A percentile compares a stretch with the other conserved stretches of the same genome.
These are phyloP conservation scores for Achatina immaculata DNA, from an alignment of 1,140 invertebrate genomes.

Conservation along the genomic window DNA sequence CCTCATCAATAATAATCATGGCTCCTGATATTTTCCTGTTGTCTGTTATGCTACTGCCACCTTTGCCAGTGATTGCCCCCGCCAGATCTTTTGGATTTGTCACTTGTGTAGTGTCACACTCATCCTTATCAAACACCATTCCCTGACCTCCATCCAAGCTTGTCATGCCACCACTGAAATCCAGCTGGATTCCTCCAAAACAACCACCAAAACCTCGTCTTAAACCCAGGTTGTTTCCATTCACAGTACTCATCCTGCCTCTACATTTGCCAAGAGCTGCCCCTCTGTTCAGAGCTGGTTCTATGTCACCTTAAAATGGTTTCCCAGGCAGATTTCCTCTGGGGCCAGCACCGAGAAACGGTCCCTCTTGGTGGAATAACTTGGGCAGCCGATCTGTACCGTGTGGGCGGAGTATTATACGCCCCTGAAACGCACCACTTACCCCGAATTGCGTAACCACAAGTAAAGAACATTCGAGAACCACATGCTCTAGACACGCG, in stretches of 20 bases:
- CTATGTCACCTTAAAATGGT: slow-evolving; percentile 54
- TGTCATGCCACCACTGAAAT: slow-evolving; percentile 65
- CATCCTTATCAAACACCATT: slow-evolving; percentile 64
- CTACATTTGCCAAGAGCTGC: slow-evolving; percentile 39
- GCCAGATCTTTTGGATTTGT: slow-evolving; percentile 97
- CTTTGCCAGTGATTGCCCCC: slow-evolving; percentile 98
- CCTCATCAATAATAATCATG: slow-evolving; percentile 95
- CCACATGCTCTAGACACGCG: too few species aligned
- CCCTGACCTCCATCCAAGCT: slow-evolving; percentile 62
- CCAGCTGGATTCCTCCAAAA: slow-evolving; percentile 51
- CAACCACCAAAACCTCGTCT: slow-evolving; percentile 64
- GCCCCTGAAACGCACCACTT: too few species aligned
- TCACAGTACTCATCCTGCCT: slow-evolving; percentile 30
- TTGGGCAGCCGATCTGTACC: too few species aligned
- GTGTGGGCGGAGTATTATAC: too few species aligned
- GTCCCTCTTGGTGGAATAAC: too few species aligned
- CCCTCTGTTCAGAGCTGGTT: slow-evolving; percentile 62
- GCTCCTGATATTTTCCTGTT: slow-evolving; percentile 94
- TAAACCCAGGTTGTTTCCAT: slow-evolving; percentile 40
- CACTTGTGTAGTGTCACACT: slow-evolving; percentile 82
- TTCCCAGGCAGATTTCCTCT: slow-evolving; percentile 35
- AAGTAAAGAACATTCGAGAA: too few species aligned
- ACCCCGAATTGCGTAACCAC: too few species aligned
- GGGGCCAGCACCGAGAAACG: slow-evolving; percentile 32
- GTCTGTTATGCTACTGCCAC: slow-evolving; percentile 91